Percentiles rank a stretch among this genome's conserved stretches.
These are phyloP conservation scores for Nymphalis io DNA, from an alignment of 1,140 invertebrate species.

Conservation along the genomic window DNA sequence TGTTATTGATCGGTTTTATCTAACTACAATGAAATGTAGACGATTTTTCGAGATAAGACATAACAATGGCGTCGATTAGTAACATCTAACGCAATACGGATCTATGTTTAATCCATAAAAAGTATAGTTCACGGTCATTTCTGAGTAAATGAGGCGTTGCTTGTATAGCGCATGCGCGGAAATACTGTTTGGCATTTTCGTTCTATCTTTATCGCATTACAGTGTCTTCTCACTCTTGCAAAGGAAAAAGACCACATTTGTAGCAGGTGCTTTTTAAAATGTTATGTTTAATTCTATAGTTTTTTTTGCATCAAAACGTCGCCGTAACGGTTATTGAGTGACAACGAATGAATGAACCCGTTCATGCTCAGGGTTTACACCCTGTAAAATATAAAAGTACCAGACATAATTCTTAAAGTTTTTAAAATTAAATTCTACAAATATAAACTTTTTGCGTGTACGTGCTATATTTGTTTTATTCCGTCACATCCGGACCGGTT, in stretches of 20 bases:
- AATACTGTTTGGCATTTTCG: slow-evolving; percentile 60
- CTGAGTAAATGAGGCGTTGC: slow-evolving; percentile 44
- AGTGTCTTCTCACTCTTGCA: slow-evolving; percentile 15
- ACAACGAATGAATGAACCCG: slow-evolving; percentile 52
- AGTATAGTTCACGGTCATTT: slow-evolving; percentile 71
- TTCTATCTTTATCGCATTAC: slow-evolving; percentile 42
- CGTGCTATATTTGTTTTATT: slow-evolving; percentile 50
- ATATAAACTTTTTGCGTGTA: slow-evolving; percentile 42
- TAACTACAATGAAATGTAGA: slow-evolving; percentile 48
- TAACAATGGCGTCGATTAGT: slow-evolving; percentile 56
- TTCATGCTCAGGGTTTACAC: slow-evolving; percentile 49
- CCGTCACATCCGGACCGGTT: slow-evolving; percentile 56
- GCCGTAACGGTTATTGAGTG: slow-evolving; percentile 56
- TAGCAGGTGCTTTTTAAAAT: slow-evolving; percentile 61
- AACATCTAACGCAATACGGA: slow-evolving; percentile 62
- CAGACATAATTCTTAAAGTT: slow-evolving; percentile 5
- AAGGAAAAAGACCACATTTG: slow-evolving; percentile 26
- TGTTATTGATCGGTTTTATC: slow-evolving; percentile 40
- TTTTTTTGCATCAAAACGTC: slow-evolving; percentile 59
- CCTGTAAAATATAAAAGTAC: slow-evolving; percentile 24
- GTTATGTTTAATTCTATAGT: slow-evolving; percentile 47
- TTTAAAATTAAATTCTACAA: slow-evolving; percentile 13
- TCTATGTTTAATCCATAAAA: slow-evolving; percentile 64
- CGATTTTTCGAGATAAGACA: slow-evolving; percentile 52
- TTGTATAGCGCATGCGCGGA: slow-evolving; percentile 54